phyloP scores from a whole-genome alignment of 2,797 vertebrate genomes.

The Falco peregrinus region DNA sequence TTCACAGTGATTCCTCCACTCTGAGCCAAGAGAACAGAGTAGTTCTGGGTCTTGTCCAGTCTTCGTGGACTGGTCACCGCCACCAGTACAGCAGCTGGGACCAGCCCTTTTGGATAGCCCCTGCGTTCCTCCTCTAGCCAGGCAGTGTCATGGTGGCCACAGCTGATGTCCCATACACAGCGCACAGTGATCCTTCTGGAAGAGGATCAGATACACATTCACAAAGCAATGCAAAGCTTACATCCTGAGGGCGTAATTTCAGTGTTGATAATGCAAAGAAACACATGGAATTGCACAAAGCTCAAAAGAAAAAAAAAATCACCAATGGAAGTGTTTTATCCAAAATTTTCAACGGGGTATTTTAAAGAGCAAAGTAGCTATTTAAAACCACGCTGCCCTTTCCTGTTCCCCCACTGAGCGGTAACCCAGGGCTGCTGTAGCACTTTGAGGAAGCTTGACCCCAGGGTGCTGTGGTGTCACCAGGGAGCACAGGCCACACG shows the following conservation, averaged over 20 bases:
- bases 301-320: too few species aligned
- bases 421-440: background rate
- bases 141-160: background rate
- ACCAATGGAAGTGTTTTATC: background rate
- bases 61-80: background rate
- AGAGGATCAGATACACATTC: too few species aligned
- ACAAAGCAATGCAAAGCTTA: background rate
- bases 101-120: background rate
- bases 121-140: background rate
- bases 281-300: background rate
- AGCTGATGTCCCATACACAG: fast-evolving
- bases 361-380: background rate
- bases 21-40: background rate
- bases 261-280: background rate
- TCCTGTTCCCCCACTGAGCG: background rate
- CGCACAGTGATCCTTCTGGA: background rate
- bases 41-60: background rate
- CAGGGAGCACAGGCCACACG: fast-evolving
- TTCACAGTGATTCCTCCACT: background rate
- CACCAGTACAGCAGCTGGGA: fast-evolving
- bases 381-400: background rate
- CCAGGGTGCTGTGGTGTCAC: fast-evolving
- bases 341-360: background rate
- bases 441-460: background rate
- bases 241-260: fast-evolving